Percentiles rank a stretch among this genome's conserved stretches.
phyloP scores from a whole-genome alignment of 2,888 invertebrate genomes.

The Meteorus colon region DNA sequence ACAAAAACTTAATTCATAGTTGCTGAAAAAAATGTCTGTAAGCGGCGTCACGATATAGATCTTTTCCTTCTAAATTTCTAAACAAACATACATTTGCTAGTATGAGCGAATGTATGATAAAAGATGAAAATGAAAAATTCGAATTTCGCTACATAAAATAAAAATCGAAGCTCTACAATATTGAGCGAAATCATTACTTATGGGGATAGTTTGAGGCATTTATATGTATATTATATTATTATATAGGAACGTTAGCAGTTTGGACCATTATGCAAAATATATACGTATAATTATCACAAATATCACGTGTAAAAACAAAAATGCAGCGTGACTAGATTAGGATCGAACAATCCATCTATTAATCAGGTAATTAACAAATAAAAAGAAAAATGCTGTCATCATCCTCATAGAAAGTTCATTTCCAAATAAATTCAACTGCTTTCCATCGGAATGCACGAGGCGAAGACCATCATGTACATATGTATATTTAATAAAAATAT shows the following conservation, averaged over 20 bases:
- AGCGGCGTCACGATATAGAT: not conserved
- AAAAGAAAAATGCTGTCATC: not conserved
- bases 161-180: slow-evolving; percentile 48
- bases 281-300: slow-evolving; percentile 63
- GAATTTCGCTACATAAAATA: not conserved
- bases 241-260: slow-evolving; percentile 50
- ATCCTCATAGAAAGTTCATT: not conserved
- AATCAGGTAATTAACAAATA: slow-evolving; percentile 3
- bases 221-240: slow-evolving; percentile 42
- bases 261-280: slow-evolving; percentile 46
- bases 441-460: slow-evolving; percentile 37
- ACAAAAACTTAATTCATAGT: slow-evolving; percentile 50
- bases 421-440: not conserved
- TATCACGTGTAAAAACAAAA: slow-evolving; percentile 58
- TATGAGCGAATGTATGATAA: slow-evolving; percentile 39
- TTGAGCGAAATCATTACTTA: slow-evolving; percentile 51
- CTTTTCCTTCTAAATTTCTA: not conserved
- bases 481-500: not conserved
- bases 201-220: slow-evolving; percentile 41
- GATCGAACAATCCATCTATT: not conserved
- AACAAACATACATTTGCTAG: slow-evolving; percentile 29
- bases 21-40: not conserved
- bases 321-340: slow-evolving; percentile 47
- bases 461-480: slow-evolving; percentile 26
- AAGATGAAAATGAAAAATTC: slow-evolving; percentile 37